Base-by-base conservation (phyloP, 2,113 vertebrate genomes). In the Campylomormyrus tamandua region DNA sequence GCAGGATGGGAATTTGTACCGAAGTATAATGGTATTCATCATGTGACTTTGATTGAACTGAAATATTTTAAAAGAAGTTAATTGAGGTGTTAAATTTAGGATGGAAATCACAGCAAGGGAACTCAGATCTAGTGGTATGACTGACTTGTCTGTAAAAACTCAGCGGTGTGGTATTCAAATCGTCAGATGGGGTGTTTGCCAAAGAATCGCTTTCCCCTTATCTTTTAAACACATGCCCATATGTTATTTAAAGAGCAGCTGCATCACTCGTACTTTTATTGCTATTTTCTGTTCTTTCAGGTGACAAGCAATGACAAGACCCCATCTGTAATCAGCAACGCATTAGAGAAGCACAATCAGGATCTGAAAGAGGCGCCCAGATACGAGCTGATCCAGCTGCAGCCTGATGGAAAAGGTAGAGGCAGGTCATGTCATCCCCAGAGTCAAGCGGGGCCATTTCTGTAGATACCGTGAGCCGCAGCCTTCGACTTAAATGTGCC, bases 291-390 rank as follows among this genome's bases (percentile, higher is more conserved):
- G 53, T 90, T 80, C 83, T 90, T 49, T 86, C 92, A 98, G 98
- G 97, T 98, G 62, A 97, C 96, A 0, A 98, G 97, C 92, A 97
- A 98, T 90, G 97, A 98, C 92, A 98, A 98, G 94, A 95, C 97
- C 11, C 97, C 97, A 48, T 93, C 96, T 45, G 96, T 97, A 62
- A 95, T 98, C 89, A 96, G 95, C 89, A 94, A 96, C 13, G 97
- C 96, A 84, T 95, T 98, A 93, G 97, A 97, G 90, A 98, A 98
- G 89, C 97, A 98, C 93, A 97, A 95, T 90, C 97, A 97, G 91
- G 96, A 97, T 89, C 93, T 93, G 31, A 92, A 92, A 8, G 93
- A 95, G 91, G 95, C 95, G 39, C 93, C 96, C 13, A 94, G 93
- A 88, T 97, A 97, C 13, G 96, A 98, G 92, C 95, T 98, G 85